Evolutionary conservation across 2,888 invertebrate species (phyloP).

Genomic region (Harmothoe impar): DNA sequence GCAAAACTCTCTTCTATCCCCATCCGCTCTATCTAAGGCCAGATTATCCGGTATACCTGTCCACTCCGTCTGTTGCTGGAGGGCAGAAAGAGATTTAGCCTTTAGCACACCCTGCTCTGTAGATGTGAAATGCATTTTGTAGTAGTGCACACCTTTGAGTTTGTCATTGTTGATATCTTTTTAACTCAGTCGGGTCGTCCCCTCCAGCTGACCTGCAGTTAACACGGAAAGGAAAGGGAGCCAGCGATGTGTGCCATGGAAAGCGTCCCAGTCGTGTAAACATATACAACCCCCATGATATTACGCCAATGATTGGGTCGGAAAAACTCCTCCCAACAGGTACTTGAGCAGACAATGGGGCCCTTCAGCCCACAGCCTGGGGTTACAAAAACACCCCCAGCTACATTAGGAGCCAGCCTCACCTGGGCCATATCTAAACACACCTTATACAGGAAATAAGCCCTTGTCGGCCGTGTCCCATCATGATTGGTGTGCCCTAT

Average conservation of each 20-base stretch:
- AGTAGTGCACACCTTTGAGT: not conserved
- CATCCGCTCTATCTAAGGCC: too few species aligned
- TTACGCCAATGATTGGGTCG: not conserved
- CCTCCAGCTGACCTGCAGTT: not conserved
- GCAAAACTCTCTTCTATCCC: too few species aligned
- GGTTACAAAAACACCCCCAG: not conserved
- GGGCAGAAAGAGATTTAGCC: too few species aligned
- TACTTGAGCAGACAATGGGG: not conserved
- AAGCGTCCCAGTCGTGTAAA: not conserved
- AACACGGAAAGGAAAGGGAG: not conserved
- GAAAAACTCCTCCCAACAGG: not conserved
- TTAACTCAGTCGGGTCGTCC: not conserved
- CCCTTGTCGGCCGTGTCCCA: not conserved
- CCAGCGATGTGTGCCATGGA: not conserved
- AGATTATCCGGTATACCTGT: too few species aligned
- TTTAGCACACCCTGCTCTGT: too few species aligned
- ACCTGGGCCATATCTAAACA: not conserved
- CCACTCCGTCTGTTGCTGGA: too few species aligned
- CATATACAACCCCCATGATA: not conserved
- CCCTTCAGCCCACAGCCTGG: not conserved
- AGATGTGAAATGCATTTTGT: too few species aligned
- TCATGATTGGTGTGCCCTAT: slow-evolving; percentile 6
- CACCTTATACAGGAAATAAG: not conserved
- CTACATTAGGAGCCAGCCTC: not conserved
- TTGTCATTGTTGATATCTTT: not conserved